Evolutionary conservation across 2,797 vertebrate species (phyloP).

Genomic region (Phrynocephalus guinanensis): DNA sequence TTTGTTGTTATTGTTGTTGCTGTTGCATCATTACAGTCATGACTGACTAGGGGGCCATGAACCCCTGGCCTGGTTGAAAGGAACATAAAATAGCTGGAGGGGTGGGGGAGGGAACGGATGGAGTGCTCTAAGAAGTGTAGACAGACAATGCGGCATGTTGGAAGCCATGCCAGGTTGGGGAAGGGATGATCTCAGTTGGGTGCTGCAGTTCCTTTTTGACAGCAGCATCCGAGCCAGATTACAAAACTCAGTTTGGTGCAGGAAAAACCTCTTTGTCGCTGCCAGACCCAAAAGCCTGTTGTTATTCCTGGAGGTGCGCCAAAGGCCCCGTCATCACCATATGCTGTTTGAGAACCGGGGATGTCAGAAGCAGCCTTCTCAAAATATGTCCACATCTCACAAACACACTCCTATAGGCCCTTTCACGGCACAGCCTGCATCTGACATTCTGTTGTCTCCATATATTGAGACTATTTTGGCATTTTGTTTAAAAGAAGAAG

Average conservation of each 20-base stretch:
- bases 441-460: neutral
- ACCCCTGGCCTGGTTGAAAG: neutral
- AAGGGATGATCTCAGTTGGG: neutral
- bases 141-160: neutral
- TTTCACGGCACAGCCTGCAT: neutral
- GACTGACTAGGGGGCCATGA: neutral
- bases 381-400: neutral
- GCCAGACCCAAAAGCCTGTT: constrained; percentile 25
- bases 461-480: neutral
- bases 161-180: neutral
- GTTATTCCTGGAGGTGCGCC: accelerated
- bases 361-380: neutral
- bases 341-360: neutral
- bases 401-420: neutral
- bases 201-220: neutral
- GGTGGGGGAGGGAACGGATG: no score
- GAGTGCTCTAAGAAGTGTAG: no score
- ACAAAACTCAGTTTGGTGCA: constrained; percentile 34
- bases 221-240: neutral
- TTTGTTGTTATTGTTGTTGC: no score
- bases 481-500: neutral
- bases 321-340: constrained; percentile 13
- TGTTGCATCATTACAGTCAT: no score
- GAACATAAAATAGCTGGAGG: no score
- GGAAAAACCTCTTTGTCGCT: constrained; percentile 33